These are phyloP conservation scores for Morone saxatilis DNA, from an alignment of 2,113 vertebrate species.

Conservation along the genomic window DNA sequence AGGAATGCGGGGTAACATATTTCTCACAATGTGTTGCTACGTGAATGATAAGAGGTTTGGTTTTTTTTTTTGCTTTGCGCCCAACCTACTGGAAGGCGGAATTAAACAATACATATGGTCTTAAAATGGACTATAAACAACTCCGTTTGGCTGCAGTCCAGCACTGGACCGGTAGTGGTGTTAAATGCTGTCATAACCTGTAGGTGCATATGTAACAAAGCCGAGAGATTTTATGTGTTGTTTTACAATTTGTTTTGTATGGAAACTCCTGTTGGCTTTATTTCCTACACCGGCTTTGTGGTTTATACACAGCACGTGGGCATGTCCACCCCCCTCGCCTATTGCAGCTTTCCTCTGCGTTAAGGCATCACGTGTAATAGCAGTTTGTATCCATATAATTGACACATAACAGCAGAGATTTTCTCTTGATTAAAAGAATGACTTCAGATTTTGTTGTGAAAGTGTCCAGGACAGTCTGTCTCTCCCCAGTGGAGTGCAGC, in stretches of 20 bases:
- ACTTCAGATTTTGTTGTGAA: neutral
- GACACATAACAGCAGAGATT: neutral
- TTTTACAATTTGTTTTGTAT: neutral
- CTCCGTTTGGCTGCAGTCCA: slow-evolving; percentile 11
- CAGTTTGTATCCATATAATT: no score
- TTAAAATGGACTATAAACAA: slow-evolving; percentile 23
- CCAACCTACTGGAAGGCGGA: neutral
- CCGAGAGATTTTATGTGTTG: neutral
- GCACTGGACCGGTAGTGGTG: neutral
- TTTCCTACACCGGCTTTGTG: slow-evolving; percentile 48
- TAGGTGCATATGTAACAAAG: neutral
- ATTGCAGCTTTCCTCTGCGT: slow-evolving; percentile 12
- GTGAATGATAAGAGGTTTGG: neutral
- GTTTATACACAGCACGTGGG: slow-evolving; percentile 47
- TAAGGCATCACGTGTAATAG: neutral
- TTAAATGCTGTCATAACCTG: neutral
- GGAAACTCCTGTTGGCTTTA: neutral
- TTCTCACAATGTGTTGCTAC: slow-evolving; percentile 21
- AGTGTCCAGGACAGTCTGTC: neutral
- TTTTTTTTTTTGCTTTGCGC: neutral
- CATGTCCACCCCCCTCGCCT: neutral
- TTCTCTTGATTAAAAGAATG: neutral
- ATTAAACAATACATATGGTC: neutral
- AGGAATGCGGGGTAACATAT: slow-evolving; percentile 46
- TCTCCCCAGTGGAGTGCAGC: neutral